phyloP scores from a whole-genome alignment of 2,888 invertebrate genomes.

The Hypselothyrea guttata region DNA sequence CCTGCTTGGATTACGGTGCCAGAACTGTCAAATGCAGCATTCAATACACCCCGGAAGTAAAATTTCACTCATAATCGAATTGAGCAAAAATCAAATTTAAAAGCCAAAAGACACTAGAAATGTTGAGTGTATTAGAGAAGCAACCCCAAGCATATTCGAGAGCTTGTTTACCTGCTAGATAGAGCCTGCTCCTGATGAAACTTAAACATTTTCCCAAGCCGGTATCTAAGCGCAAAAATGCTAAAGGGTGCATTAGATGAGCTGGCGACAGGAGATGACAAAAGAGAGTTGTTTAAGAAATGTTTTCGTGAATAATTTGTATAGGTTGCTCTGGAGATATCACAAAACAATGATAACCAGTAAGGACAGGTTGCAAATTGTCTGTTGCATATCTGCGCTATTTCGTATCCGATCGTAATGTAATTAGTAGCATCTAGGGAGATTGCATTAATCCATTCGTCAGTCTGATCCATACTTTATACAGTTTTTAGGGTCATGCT shows the following conservation, averaged over 20 bases:
- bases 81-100: slow-evolving; percentile 60
- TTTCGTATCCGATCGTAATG: no score
- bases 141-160: slow-evolving; percentile 22
- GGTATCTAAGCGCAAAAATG: slow-evolving; percentile 22
- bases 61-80: slow-evolving; percentile 56
- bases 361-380: no score
- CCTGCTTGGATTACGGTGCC: slow-evolving; percentile 39
- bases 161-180: slow-evolving; percentile 54
- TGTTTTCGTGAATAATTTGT: no score
- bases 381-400: no score
- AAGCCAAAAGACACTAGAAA: background rate
- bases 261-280: no score
- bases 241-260: slow-evolving; percentile 18
- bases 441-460: no score
- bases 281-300: slow-evolving; percentile 22
- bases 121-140: slow-evolving; percentile 18
- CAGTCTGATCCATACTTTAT: no score
- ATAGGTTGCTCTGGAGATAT: no score
- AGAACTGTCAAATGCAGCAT: slow-evolving; percentile 50
- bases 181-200: slow-evolving; percentile 51
- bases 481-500: no score
- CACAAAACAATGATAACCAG: no score
- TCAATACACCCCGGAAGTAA: slow-evolving; percentile 1
- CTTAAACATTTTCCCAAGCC: slow-evolving; percentile 28
- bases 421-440: no score